These are phyloP conservation scores for Dascyllus trimaculatus DNA, from an alignment of 2,113 vertebrate genomes.

Conservation along the genomic window DNA sequence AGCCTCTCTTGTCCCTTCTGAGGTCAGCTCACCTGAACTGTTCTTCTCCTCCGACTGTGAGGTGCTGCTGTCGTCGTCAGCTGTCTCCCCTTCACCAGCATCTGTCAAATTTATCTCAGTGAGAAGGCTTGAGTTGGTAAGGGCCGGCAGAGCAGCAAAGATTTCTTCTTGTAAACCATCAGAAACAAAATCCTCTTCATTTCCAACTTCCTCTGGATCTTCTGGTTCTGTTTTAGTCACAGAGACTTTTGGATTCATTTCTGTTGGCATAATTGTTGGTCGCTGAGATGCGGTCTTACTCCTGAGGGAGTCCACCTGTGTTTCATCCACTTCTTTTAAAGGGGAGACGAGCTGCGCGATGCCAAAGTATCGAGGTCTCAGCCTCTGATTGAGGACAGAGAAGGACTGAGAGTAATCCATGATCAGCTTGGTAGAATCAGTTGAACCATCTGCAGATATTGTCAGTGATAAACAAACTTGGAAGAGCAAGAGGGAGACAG, in stretches of 20 bases:
- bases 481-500: constrained; percentile 13
- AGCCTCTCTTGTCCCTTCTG: neutral
- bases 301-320: constrained; percentile 11
- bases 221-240: neutral
- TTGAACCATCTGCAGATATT: constrained; percentile 1
- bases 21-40: constrained; percentile 15
- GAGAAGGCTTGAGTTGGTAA: neutral
- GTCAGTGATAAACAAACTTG: neutral
- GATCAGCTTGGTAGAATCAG: neutral
- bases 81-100: constrained; percentile 29
- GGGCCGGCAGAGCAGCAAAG: neutral
- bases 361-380: constrained; percentile 53
- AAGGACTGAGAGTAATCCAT: constrained; percentile 72
- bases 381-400: constrained; percentile 64
- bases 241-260: neutral
- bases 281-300: neutral
- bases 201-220: constrained; percentile 6
- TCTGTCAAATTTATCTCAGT: constrained; percentile 31
- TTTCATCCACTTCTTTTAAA: constrained; percentile 62
- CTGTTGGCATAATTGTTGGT: constrained; percentile 5
- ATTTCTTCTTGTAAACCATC: neutral
- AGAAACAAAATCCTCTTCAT: neutral
- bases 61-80: constrained; percentile 15
- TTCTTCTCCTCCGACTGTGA: constrained; percentile 54
- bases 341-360: constrained; percentile 60